Percentiles rank a stretch among this genome's conserved stretches.
These are phyloP conservation scores for Ctenodactylus gundi DNA, from an alignment of 2,113 vertebrate species.

Conservation along the genomic window DNA sequence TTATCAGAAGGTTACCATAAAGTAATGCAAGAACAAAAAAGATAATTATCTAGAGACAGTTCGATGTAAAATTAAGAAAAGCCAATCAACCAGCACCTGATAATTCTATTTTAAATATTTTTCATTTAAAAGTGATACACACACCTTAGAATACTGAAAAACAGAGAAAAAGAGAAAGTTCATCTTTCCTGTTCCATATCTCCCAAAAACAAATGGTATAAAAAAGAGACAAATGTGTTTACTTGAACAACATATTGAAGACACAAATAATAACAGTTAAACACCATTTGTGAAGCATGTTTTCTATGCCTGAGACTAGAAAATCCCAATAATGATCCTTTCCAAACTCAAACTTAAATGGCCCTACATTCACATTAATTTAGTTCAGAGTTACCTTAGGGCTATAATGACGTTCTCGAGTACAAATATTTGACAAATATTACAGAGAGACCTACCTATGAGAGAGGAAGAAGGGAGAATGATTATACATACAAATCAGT, in stretches of 20 bases:
- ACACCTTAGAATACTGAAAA: neutral
- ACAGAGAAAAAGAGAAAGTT: neutral
- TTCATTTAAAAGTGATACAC: constrained; percentile 16
- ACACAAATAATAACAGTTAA: neutral
- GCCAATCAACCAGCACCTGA: neutral
- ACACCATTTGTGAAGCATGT: neutral
- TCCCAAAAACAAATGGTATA: neutral
- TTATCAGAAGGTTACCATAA: constrained; percentile 43
- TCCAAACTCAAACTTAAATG: neutral
- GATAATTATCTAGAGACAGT: constrained; percentile 53
- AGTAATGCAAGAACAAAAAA: constrained; percentile 36
- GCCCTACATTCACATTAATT: neutral
- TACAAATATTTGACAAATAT: neutral
- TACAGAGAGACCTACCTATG: neutral
- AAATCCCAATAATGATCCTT: neutral
- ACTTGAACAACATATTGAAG: neutral
- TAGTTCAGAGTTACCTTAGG: neutral
- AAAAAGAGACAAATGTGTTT: neutral
- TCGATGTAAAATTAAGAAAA: constrained; percentile 30
- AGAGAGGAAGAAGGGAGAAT: neutral
- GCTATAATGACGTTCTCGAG: neutral
- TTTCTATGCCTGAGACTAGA: neutral
- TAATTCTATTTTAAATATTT: constrained; percentile 22
- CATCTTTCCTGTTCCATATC: neutral
- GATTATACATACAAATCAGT: neutral